Conservation (phyloP, 2,113 vertebrate species). For the Rhizomys pruinosus region DNA sequence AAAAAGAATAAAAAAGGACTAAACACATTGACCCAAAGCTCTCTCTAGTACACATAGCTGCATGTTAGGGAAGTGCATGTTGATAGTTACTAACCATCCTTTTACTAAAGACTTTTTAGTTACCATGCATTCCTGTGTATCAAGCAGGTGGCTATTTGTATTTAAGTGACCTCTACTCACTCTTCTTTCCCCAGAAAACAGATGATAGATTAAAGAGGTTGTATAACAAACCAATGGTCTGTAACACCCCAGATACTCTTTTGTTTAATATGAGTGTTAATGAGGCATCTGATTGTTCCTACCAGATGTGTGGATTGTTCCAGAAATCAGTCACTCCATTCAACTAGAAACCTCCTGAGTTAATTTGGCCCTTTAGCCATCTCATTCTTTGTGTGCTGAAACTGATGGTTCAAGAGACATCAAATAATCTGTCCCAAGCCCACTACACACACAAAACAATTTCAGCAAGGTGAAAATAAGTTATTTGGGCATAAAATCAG, state of each 20-base stretch:
- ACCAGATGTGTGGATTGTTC: conserved; percentile 65
- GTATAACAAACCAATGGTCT: conserved; percentile 58
- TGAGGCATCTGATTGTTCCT: conserved; percentile 48
- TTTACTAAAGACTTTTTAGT: conserved; percentile 35
- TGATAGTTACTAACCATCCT: not conserved
- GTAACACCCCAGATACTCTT: conserved; percentile 43
- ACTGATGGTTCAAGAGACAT: conserved; percentile 6
- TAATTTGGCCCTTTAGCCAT: conserved; percentile 50
- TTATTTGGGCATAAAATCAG: conserved; percentile 46
- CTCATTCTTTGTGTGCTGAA: conserved; percentile 61
- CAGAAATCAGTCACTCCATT: conserved; percentile 70
- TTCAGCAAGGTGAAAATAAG: not conserved
- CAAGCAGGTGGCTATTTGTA: conserved; percentile 52
- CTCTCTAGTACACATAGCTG: not conserved
- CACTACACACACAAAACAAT: not conserved
- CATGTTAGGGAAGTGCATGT: not conserved
- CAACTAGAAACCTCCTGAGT: conserved; percentile 59
- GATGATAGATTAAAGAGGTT: conserved; percentile 47
- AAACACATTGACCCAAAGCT: not conserved
- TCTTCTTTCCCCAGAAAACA: conserved; percentile 46
- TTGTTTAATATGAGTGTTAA: conserved; percentile 65
- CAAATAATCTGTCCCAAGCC: conserved; percentile 24
- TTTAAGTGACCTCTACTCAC: conserved; percentile 53
- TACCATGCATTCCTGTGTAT: conserved; percentile 45
- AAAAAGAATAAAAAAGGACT: conserved; percentile 14